Base-by-base conservation (phyloP, 2,888 invertebrate species). In the Charanyca ferruginea region DNA sequence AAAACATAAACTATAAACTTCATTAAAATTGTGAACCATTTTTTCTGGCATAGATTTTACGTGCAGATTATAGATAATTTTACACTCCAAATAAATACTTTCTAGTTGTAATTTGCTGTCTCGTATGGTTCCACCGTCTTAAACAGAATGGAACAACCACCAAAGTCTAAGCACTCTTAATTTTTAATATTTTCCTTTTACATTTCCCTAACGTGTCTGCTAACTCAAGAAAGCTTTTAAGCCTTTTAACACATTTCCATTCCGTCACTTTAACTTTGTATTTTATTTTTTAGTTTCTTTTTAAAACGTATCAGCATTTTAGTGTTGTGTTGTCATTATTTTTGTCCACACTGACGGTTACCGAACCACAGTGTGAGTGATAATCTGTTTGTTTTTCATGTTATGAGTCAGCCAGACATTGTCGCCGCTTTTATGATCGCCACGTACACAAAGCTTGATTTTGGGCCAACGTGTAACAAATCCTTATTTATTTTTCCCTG, bases 211-310 rank as follows among this genome's bases (percentile, higher is more conserved):
- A 79, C 81, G 81, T 70, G 72, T 66, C 75, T 71, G 79, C 68
- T 80, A 75, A 78, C 80, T 82, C 76, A 76, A 73, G 77, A 76
- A 80, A 83, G 78, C 80, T 78, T 79, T 79, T 83, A 83, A 82
- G 72, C 70, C 81, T 79, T 83, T 81, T 68, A 72, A 70, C 76
- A 76, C 57, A 72, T 83, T 83, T 72, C 67, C 66, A 68, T 79
- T 70, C 57, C 61, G 38, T 53, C 57, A 78, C 76, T 68, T 70
- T 53, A 59, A 63, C 57, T 71, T 51, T 28, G 70, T 52, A 62
- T 59, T 65, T 41, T 20, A 25, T 25, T 69, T 63, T 49, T 66
- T 60, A 60, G 55, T 73, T 59, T 52, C 38, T 51, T 66, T 60
- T 32, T 18, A 35, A 44, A 45, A 48, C 9, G 53, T 13, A 18